Base-by-base conservation (phyloP, 2,797 vertebrate species). In the Triplophysa bombifrons region DNA sequence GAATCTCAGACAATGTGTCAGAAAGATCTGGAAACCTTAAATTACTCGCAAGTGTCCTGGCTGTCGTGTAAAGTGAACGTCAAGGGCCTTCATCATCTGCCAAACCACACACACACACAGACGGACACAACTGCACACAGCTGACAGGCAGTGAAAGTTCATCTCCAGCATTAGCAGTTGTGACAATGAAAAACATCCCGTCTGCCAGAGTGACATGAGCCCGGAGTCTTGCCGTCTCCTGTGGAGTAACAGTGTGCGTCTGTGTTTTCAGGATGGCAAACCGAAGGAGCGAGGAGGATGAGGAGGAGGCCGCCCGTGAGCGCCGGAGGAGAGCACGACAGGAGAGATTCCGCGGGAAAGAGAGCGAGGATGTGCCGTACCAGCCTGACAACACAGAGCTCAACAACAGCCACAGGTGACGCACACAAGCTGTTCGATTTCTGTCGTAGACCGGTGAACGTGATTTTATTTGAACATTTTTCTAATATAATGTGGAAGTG, bases 251-350 rank as follows among this genome's bases (percentile, higher is more conserved):
- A 2, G 19, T 41, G 38, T 38, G 46, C 25, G 72, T 60, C 58
- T 76, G 38, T 55, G 34, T 71, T 25, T 78, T 4, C 90, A 99
- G 98, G 88, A 86, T 98, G 83, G 93, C 95, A 72, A 94, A 90
- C 81, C 91, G 93, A 60, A 93, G 92, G 72, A 96, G 90, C 0
- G 96, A 99, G 0, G 97, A 99, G 0, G 98, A 99, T 1, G 98
- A 99, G 0, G 97, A 99, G 83, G 97, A 99, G 90, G 96, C 95
- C 0, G 97, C 97, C 55, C 93, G 96, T 2, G 98, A 99, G 84
- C 95, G 96, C 38, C 95, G 98, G 76, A 95, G 98, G 85, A 89
- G 97, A 72, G 98, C 96, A 25, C 95, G 98, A 10, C 97, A 98
- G 90, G 98, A 99, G 81, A 94, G 97, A 79, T 82, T 98, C 89